These are phyloP conservation scores for Sycobia sp. DNA, from an alignment of 1,140 invertebrate species.

Conservation along the genomic window DNA sequence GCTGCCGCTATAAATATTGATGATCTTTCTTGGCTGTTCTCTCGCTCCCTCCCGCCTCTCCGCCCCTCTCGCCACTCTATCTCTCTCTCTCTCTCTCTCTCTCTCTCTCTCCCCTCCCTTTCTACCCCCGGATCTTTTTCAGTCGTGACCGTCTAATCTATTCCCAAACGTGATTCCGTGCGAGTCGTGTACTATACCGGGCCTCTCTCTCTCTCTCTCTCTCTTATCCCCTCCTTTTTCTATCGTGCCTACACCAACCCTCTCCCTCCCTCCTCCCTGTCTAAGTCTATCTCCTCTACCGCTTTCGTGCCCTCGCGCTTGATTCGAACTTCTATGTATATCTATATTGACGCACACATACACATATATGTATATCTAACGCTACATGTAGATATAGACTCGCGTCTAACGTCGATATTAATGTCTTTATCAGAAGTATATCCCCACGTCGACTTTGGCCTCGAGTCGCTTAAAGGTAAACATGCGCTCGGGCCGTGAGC, in stretches of 20 bases:
- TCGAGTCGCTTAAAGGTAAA: slow-evolving; percentile 30
- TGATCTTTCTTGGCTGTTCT: slow-evolving; percentile 38
- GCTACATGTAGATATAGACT: slow-evolving; percentile 52
- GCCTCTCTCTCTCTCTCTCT: not conserved
- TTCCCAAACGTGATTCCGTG: slow-evolving; percentile 54
- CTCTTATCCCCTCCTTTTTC: not conserved
- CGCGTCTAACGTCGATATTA: slow-evolving; percentile 51
- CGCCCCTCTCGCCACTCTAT: slow-evolving; percentile 19
- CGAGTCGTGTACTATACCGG: slow-evolving; percentile 31
- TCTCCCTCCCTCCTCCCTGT: not conserved
- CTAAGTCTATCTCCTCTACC: not conserved
- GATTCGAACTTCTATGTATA: no score
- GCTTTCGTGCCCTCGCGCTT: slow-evolving; percentile 6
- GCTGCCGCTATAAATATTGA: slow-evolving; percentile 49
- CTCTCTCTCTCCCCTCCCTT: slow-evolving; percentile 31
- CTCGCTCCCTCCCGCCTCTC: slow-evolving; percentile 20
- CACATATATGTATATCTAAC: no score
- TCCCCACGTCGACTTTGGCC: slow-evolving; percentile 18
- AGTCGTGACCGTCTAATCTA: slow-evolving; percentile 59
- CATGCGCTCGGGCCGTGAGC: no score
- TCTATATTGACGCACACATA: no score
- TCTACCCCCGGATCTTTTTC: slow-evolving; percentile 29
- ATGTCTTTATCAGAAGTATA: slow-evolving; percentile 58
- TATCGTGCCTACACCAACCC: not conserved
- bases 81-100: no score